Base-by-base conservation (phyloP, 2,797 vertebrate genomes). In the Synanceia verrucosa region DNA sequence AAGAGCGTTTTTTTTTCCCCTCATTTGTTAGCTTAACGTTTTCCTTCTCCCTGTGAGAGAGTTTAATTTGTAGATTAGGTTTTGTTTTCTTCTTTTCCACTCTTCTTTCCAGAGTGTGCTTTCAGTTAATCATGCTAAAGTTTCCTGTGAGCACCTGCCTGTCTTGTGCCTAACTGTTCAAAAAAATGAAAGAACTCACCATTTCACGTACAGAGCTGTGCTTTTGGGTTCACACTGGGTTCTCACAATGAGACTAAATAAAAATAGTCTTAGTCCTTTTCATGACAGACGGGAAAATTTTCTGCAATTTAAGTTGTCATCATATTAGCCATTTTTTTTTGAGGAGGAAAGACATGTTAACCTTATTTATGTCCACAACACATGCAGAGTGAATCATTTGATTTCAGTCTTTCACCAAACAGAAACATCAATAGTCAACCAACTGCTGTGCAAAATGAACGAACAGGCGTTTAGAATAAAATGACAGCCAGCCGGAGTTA, bases 391-490 rank as follows among this genome's bases (percentile, higher is more conserved):
- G 55, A 72, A 34, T 59, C 0, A 63, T 84, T 74, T 50, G 31
- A 41, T 56, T 19, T 23, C 57, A 34, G 37, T 43, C 33, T 47
- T 73, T 65, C 23, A 57, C n/a, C 39, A 41, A 41, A 69, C 41
- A 60, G 60, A 41, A 46, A 13, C 57, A 48, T 67, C 36, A 19
- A 41, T 50, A 26, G 37, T 44, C 14, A 74, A 60, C 62, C 62
- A 47, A 50, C 73, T 78, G 73, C 82, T 78, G 73, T 57, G 68
- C 57, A 67, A 62, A 76, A 73, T 60, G 43, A 69, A 24, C 10
- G 3, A 79, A 60, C 73, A 79, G 67, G 48, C 83, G 70, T 76
- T 78, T 41, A 44, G n/a, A 39, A 77, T 75, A 51, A 70, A 63
- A 63, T 36, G 63, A 52, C 31, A 64, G 58, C 48, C 36, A 67